Evolutionary conservation across 1,140 invertebrate genomes (phyloP).

Genomic region (Pogonomyrmex barbatus): DNA sequence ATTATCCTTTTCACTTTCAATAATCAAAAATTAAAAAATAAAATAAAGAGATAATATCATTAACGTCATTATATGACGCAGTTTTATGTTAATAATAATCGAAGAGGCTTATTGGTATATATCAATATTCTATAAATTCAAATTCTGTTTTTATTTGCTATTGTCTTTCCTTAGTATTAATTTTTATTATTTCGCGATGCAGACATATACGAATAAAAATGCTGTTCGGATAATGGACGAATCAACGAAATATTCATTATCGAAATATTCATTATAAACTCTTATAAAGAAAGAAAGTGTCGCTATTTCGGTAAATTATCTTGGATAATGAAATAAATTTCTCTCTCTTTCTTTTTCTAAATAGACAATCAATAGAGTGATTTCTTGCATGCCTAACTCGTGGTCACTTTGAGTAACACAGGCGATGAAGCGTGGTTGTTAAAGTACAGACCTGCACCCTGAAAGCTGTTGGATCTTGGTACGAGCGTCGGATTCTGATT

Average conservation of each 20-base stretch:
- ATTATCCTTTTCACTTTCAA: background rate
- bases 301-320: conserved; percentile 19
- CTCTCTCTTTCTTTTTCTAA: conserved; percentile 21
- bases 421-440: conserved; percentile 81
- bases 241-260: conserved; percentile 79
- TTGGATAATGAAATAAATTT: conserved; percentile 49
- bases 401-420: conserved; percentile 83
- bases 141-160: conserved; percentile 76
- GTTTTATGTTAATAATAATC: conserved; percentile 45
- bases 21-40: conserved; percentile 20
- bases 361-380: conserved; percentile 30
- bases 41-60: conserved; percentile 28
- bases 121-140: conserved; percentile 70
- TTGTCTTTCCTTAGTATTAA: conserved; percentile 61
- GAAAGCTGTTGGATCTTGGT: conserved; percentile 78
- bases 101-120: conserved; percentile 48
- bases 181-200: conserved; percentile 62
- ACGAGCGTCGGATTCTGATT: conserved; percentile 64
- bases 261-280: conserved; percentile 73
- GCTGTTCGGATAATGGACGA: conserved; percentile 73
- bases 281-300: conserved; percentile 79
- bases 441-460: conserved; percentile 83
- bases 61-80: conserved; percentile 12
- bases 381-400: conserved; percentile 79
- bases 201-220: conserved; percentile 75